phyloP scores from a whole-genome alignment of 2,888 invertebrate species.

The Graphium colonna region DNA sequence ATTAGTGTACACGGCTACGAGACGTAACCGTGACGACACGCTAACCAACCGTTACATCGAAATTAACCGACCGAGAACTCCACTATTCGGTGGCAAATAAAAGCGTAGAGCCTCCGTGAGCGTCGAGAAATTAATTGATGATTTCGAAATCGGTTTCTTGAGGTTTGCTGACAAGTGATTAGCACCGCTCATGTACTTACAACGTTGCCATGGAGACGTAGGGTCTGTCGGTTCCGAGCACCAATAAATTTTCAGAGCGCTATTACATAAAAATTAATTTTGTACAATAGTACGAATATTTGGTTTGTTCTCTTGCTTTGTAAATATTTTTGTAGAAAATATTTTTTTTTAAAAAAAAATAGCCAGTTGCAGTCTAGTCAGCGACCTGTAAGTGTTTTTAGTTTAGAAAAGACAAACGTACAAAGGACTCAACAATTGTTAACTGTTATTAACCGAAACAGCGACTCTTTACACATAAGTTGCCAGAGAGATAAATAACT shows the following conservation, averaged over 20 bases:
- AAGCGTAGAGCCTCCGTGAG: background rate
- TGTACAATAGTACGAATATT: background rate
- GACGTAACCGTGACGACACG: conserved; percentile 13
- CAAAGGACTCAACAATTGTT: too few species aligned
- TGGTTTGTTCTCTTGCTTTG: too few species aligned
- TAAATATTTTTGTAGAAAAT: too few species aligned
- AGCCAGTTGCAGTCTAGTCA: too few species aligned
- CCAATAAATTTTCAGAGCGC: background rate
- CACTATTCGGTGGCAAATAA: background rate
- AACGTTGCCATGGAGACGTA: too few species aligned
- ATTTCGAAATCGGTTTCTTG: background rate
- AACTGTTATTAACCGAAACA: too few species aligned
- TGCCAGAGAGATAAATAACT: too few species aligned
- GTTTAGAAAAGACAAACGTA: too few species aligned
- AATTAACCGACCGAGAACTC: conserved; percentile 1
- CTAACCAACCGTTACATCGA: conserved; percentile 14
- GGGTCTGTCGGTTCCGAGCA: background rate
- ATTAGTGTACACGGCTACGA: conserved; percentile 12
- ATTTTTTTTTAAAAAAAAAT: too few species aligned
- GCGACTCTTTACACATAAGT: too few species aligned
- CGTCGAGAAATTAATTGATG: background rate
- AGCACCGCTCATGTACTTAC: too few species aligned
- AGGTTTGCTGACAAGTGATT: background rate
- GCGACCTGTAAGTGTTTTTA: too few species aligned
- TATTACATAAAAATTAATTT: background rate